Evolutionary conservation across 2,797 vertebrate species (phyloP).

Genomic region (Acanthornis magna): DNA sequence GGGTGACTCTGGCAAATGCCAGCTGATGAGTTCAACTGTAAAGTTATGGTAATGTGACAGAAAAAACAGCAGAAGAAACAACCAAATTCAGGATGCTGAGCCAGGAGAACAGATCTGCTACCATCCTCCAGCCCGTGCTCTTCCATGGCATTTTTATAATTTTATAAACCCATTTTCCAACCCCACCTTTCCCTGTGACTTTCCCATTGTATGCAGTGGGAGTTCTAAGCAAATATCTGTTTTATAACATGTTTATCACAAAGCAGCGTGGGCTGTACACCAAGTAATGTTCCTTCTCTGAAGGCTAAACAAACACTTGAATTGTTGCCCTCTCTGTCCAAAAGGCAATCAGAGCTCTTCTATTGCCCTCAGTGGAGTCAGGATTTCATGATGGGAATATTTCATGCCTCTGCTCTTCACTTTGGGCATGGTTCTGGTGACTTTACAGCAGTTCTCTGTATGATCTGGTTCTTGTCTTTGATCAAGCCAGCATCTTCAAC

Average conservation of each 20-base stretch:
- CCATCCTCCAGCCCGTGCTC: not conserved
- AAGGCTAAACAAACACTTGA: constrained; percentile 16
- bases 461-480: not conserved
- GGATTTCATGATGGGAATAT: not conserved
- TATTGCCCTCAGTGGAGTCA: not conserved
- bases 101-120: not conserved
- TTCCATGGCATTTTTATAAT: not conserved
- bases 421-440: not conserved
- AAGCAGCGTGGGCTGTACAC: not conserved
- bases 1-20: not conserved
- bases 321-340: not conserved
- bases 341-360: not conserved
- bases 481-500: not conserved
- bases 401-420: not conserved
- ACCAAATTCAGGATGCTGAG: not conserved
- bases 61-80: not conserved
- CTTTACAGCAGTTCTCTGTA: not conserved
- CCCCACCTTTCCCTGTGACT: not conserved
- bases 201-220: not conserved
- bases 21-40: constrained; percentile 18
- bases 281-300: constrained; percentile 13
- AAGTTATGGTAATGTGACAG: not conserved
- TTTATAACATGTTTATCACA: constrained; percentile 38
- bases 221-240: constrained; percentile 7
- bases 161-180: not conserved